Evolutionary conservation across 2,113 vertebrate genomes (phyloP), one percentile per base, ranked within the genome.

Genomic region (Atractosteus spatula): DNA sequence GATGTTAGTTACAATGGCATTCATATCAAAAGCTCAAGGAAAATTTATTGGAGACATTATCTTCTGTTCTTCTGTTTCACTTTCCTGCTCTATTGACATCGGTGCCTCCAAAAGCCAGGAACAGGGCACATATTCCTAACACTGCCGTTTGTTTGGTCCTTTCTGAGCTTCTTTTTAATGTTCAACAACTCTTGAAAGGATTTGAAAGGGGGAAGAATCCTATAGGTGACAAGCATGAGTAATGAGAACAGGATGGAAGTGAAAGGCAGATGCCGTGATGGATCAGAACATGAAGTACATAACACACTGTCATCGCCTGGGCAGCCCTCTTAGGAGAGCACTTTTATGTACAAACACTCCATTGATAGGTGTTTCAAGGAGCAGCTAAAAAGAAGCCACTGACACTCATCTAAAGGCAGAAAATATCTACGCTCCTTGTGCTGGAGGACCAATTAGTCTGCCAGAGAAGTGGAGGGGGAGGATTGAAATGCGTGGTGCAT

Each of bases 401-500:
- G 86, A 91, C 88, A 84, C 80, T 87, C 83, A 90, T 91, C 86
- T 88, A 78, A 79, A 83, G 84, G 84, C 78, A 29, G 78, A 86
- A 88, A 91, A 92, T 88, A 90, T 88, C 89, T 83, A 84, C 79
- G 74, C 84, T 84, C 86, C 83, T 82, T 80, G 7, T 88, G 83
- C 87, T 84, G 78, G 81, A 89, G 87, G 86, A 89, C 87, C 88
- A 90, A 91, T 92, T 90, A 89, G 90, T 84, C 84, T 77, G 83
- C 81, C 83, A 87, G 85, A 88, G 86, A 81, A 80, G 84, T 29
- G n/a, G 74, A 81, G 79, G 82, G 82, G 74, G 75, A 74, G 84
- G 84, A 88, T 89, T 89, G 88, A 88, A 91, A 91, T 88, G 86
- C 87, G 78, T 83, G 84, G 86, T 79, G 91, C 88, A 89, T 91